Evolutionary conservation across 1,140 invertebrate species (phyloP), one percentile per base, ranked within the genome.

Genomic region (Kradibia gibbosae): DNA sequence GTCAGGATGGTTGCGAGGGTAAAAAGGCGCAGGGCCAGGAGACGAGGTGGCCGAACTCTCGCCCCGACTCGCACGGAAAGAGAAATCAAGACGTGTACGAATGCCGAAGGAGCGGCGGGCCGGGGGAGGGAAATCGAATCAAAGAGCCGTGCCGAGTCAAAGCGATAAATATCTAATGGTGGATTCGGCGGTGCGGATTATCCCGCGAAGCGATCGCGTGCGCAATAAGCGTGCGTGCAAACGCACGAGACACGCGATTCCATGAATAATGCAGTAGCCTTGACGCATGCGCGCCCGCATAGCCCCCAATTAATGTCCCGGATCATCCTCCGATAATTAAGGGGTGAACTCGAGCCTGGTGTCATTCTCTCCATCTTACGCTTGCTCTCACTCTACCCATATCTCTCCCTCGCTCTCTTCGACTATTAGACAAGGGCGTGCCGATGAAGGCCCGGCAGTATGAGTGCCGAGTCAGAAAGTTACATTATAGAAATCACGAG

Each of bases 161-260:
- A 48, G 42, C 42, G 70, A 76, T 62, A 76, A 70, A 70, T 77
- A 77, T 77, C 75, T 77, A 65, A 77, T 77, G n/a, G n/a, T n/a
- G 60, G 67, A 77, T 62, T 42, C 53, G 22, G 36, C 22, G 22
- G 36, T 11, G 55, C 74, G 60, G n/a, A 65, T 65, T 65, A 31
- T 65, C 60, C 31, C 60, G 60, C 57, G n/a, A 8, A 3, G 17
- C 0, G 3, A 67, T 67, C 62, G 34, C 62, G 36, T 67, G 62
- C 62, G 62, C 50, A 3, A 20, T 20, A 3, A 57, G 25, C 11
- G n/a, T 25, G 36, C 50, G 48, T 57, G 50, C 25, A 31, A 5
- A 3, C 53, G 7, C 15, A 15, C 53, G 34, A 57, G 34, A 42
- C 71, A 39, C 50, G 53, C 62, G 62, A 67, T 20, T 67, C 34